Conservation (phyloP, 2,888 invertebrate species). For the Antheraea yamamai region DNA sequence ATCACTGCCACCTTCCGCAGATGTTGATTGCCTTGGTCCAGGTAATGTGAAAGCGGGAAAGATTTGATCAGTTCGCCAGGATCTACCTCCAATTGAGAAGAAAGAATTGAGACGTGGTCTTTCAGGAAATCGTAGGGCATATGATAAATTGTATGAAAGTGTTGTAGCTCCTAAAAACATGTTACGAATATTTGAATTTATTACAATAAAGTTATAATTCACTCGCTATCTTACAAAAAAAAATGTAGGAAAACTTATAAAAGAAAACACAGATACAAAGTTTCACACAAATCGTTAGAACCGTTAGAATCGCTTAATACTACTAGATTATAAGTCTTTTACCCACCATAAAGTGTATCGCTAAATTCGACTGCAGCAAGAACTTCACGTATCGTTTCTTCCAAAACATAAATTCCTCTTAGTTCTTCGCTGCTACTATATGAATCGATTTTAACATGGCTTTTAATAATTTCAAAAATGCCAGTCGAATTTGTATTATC, state of each 20-base stretch:
- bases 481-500: slow-evolving; percentile 40
- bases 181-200: slow-evolving; percentile 10
- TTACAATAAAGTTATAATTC: neutral
- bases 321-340: neutral
- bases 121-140: slow-evolving; percentile 85
- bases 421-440: slow-evolving; percentile 57
- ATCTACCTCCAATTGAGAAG: slow-evolving; percentile 46
- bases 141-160: slow-evolving; percentile 75
- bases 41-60: slow-evolving; percentile 85
- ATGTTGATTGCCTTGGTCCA: slow-evolving; percentile 86
- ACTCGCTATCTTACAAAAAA: no score
- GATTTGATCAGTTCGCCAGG: slow-evolving; percentile 86
- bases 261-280: no score
- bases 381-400: slow-evolving; percentile 54
- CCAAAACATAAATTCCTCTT: slow-evolving; percentile 55
- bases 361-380: slow-evolving; percentile 84
- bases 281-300: no score
- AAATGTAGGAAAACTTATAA: no score
- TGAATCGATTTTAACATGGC: slow-evolving; percentile 45
- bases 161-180: slow-evolving; percentile 48
- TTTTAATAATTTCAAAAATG: slow-evolving; percentile 49
- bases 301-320: no score
- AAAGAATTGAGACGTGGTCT: slow-evolving; percentile 77
- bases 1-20: slow-evolving; percentile 66
- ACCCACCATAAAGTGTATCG: slow-evolving; percentile 65